These are phyloP conservation scores for Apamea crenata DNA, from an alignment of 2,888 invertebrate species.

Conservation along the genomic window DNA sequence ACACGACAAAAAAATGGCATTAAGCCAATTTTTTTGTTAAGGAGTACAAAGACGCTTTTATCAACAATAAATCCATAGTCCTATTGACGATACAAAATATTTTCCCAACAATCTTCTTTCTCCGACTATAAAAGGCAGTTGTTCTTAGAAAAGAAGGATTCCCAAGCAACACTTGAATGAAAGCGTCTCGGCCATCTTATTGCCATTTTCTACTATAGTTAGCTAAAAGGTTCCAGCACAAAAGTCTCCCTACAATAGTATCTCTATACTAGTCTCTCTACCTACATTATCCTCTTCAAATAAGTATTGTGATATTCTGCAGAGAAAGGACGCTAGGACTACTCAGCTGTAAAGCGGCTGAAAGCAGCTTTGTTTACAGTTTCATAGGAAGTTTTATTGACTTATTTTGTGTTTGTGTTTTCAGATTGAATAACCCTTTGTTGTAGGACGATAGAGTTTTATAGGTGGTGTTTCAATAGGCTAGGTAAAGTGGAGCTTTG, in stretches of 20 bases:
- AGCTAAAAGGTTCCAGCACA: constrained; percentile 68
- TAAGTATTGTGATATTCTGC: constrained; percentile 64
- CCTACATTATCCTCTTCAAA: constrained; percentile 66
- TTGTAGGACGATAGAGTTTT: constrained; percentile 18
- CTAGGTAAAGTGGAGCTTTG: neutral
- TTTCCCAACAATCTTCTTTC: constrained; percentile 22
- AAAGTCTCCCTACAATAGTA: constrained; percentile 38
- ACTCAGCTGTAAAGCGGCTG: constrained; percentile 48
- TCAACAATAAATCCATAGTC: constrained; percentile 19
- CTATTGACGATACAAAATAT: constrained; percentile 40
- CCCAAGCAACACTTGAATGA: constrained; percentile 38
- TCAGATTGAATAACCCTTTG: constrained; percentile 46
- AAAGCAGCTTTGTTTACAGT: constrained; percentile 57
- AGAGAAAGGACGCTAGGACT: constrained; percentile 47
- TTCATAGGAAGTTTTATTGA: constrained; percentile 46
- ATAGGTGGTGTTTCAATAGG: neutral
- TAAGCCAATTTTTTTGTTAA: too few relatives aligned
- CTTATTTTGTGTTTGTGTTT: constrained; percentile 39
- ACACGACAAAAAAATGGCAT: neutral
- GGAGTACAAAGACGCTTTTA: constrained; percentile 5
- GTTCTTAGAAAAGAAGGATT: constrained; percentile 37
- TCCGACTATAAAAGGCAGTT: constrained; percentile 24
- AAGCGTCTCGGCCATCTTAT: constrained; percentile 51
- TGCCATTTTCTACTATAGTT: constrained; percentile 63
- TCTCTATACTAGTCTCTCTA: constrained; percentile 39